Evolutionary conservation across 2,113 vertebrate species (phyloP).

Genomic region (Silurus meridionalis): DNA sequence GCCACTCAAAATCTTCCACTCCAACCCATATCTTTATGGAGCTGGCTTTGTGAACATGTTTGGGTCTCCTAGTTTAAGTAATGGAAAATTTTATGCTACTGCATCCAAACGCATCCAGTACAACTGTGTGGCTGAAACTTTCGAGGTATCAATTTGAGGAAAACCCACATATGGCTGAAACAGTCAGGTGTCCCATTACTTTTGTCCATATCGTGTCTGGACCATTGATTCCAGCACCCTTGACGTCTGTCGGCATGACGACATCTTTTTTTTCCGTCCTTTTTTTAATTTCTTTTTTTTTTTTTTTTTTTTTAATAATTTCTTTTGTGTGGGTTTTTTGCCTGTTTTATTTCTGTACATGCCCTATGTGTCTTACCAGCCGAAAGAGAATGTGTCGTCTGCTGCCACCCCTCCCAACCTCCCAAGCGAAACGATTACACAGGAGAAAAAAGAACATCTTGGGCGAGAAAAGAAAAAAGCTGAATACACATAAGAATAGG

Average conservation of each 20-base stretch:
- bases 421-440: slow-evolving; percentile 14
- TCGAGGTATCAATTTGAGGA: too few species aligned
- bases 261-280: background rate
- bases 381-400: slow-evolving; percentile 21
- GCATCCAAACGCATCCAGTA: too few species aligned
- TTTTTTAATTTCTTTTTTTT: background rate
- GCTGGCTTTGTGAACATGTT: too few species aligned
- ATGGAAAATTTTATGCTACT: too few species aligned
- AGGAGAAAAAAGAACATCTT: slow-evolving; percentile 12
- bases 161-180: too few species aligned
- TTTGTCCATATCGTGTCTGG: background rate
- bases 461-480: slow-evolving; percentile 63
- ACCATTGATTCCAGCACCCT: background rate
- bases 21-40: too few species aligned
- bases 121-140: too few species aligned
- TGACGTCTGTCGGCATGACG: background rate
- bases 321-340: background rate
- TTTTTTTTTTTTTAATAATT: background rate
- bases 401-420: slow-evolving; percentile 26
- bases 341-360: slow-evolving; percentile 12
- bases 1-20: too few species aligned
- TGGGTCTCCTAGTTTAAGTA: too few species aligned
- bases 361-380: slow-evolving; percentile 16
- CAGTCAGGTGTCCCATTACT: too few species aligned
- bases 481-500: slow-evolving; percentile 65